Base-by-base conservation (phyloP, 92 coral and sea anemone genomes). In the Zoanthus solanderi region DNA sequence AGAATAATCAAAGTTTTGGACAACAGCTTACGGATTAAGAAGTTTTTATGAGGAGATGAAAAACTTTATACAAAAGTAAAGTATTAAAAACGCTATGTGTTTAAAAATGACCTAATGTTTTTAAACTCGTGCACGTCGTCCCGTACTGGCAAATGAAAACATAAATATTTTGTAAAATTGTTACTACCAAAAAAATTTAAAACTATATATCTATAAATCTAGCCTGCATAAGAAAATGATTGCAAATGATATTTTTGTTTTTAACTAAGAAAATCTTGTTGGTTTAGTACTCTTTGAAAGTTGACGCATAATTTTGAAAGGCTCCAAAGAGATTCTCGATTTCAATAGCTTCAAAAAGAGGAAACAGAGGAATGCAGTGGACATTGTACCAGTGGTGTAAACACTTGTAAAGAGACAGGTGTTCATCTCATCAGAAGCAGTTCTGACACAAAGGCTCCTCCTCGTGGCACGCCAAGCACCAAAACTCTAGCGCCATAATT, bases 301-400 rank as follows among this genome's bases (percentile, higher is more conserved):
- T 69, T 32, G 30, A 69, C 46, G 42, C 74, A 3, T 34, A 13
- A 9, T 48, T 69, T 69, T 69, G 45, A 30, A 68, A 30, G 46
- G 75, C 37, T 76, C 57, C 48, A 28, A 12, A 76, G 32, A n/a
- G 61, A 46, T n/a, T 53, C 23, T 50, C 56, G 7, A 46, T 44
- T 47, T 75, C 61, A 81, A 81, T 28, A n/a, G 61, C 71, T 18
- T 42, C 7, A 13, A 1, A 67, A 63, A 66, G 31, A 58, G 85
- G 85, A 81, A 81, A 81, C 63, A 37, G 67, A 81, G 85, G 85
- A 81, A 81, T 81, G 46, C 75, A 23, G 31, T 11, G 47, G 45
- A 67, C 76, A 45, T 66, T 16, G 53, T 65, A 81, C n/a, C 9
- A 44, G 75, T 23, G 75, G 46, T 63, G 75, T 81, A 66, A 81